Base-by-base conservation (phyloP, 2,797 vertebrate genomes). In the Enteromius mattozi region DNA sequence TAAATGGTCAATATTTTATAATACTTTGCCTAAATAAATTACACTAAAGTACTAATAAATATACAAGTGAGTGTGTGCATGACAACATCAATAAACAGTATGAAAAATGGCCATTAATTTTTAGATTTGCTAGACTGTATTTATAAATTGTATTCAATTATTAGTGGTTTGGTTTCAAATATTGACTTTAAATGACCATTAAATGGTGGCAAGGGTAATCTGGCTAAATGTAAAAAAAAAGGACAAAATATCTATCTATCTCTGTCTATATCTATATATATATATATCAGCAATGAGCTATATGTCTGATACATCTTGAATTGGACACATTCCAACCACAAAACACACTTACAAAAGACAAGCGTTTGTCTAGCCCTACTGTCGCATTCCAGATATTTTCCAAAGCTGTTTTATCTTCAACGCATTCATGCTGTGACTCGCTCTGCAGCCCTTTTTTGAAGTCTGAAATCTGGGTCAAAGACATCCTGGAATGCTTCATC, bases 401-500 rank as follows among this genome's bases (percentile, higher is more conserved):
- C 66, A 72, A 47, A 49, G 19, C 56, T 14, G 66, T 75, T 74
- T 87, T 66, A 83, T 84, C 70, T 69, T 81, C 40, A 66, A 37
- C 77, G 40, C 59, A 74, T 78, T 83, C 61, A 63, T 76, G 78
- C 51, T 59, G 63, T 35, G 79, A 80, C 86, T 76, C 54, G 81
- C 27, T 56, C 19, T 35, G 42, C 37, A 70, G 42, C 51, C 68
- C 59, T 85, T 45, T 70, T 75, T 42, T 79, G 21, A 65, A 80
- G 45, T 85, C n/a, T 88, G n/a, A 83, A 87, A 84, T 83, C 56
- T 86, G 78, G 86, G 86, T 86, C 85, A 86, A 79, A 74, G 51
- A 83, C 54, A 80, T 75, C 35, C 82, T 78, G 90, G 84, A 86
- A 89, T 83, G 87, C 80, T 35, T 81, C 65, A 72, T 83, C 84